Percentiles rank a stretch among this genome's conserved stretches.
phyloP scores from a whole-genome alignment of 2,797 vertebrate genomes.

The Acanthurus tractus region DNA sequence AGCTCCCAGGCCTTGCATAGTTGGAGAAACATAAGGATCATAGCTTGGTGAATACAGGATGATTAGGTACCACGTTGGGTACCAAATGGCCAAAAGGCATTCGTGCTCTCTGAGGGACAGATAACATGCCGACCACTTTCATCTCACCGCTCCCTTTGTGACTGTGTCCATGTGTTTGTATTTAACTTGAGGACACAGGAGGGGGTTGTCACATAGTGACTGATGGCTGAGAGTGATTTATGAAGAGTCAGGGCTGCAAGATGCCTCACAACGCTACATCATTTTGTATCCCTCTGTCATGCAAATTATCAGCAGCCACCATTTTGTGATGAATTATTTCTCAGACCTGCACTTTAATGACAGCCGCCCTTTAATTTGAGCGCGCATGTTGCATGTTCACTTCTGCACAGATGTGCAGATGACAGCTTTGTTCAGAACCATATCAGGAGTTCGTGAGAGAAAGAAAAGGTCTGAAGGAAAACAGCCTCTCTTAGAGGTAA shows the following conservation, averaged over 20 bases:
- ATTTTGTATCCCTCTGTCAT: constrained; percentile 81
- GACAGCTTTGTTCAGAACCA: constrained; percentile 49
- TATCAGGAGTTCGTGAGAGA: constrained; percentile 33
- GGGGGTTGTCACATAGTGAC: constrained; percentile 42
- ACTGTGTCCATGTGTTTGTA: constrained; percentile 7
- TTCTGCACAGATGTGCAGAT: constrained; percentile 55
- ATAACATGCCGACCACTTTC: constrained; percentile 34
- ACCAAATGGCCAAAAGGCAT: constrained; percentile 39
- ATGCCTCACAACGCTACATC: constrained; percentile 59
- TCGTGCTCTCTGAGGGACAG: constrained; percentile 11
- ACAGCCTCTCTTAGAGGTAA: constrained; percentile 37
- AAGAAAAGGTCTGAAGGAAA: constrained; percentile 20
- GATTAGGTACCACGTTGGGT: constrained; percentile 28
- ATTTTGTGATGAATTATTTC: constrained; percentile 80
- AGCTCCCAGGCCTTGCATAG: background rate
- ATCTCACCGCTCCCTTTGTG: constrained; percentile 30
- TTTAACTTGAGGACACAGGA: constrained; percentile 48
- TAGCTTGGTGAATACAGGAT: constrained; percentile 30
- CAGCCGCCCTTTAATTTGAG: constrained; percentile 48
- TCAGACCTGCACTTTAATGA: constrained; percentile 75
- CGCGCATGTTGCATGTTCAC: constrained; percentile 30
- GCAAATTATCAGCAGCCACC: constrained; percentile 77
- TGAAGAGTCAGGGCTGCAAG: constrained; percentile 49
- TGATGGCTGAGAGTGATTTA: constrained; percentile 80
- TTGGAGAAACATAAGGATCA: constrained; percentile 12